Percentiles rank a stretch among this genome's conserved stretches.
Evolutionary conservation across 1,140 invertebrate genomes (phyloP).

Genomic region (Cyphomyrmex costatus): DNA sequence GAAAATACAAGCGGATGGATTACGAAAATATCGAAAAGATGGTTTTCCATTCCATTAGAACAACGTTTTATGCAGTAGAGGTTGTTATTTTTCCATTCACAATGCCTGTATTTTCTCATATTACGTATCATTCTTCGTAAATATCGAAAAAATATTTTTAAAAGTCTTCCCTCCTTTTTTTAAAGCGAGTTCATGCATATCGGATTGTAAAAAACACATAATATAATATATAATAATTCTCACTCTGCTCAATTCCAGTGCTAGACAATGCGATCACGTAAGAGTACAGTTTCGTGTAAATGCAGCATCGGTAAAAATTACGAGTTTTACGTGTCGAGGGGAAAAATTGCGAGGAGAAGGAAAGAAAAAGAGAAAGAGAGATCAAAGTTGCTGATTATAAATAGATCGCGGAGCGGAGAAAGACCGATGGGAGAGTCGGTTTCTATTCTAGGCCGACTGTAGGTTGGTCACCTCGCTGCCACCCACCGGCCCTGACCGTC

Average conservation of each 20-base stretch:
- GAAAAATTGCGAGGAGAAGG: background rate
- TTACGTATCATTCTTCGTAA: background rate
- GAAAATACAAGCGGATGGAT: background rate
- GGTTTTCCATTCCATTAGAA: background rate
- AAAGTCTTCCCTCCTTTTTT: background rate
- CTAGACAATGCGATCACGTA: too few relatives aligned
- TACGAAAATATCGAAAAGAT: conserved; percentile 66
- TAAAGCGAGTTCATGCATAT: background rate
- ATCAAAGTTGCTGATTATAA: conserved; percentile 57
- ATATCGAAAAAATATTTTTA: background rate
- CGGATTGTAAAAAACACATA: background rate
- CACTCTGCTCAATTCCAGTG: background rate
- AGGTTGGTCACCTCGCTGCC: conserved; percentile 50
- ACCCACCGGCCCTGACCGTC: conserved; percentile 73
- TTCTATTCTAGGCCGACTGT: conserved; percentile 64
- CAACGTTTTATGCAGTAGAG: background rate
- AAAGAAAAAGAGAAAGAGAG: background rate
- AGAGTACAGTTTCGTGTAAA: background rate
- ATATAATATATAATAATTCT: background rate
- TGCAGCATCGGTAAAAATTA: background rate
- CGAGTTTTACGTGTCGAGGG: conserved; percentile 18
- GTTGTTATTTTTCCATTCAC: background rate
- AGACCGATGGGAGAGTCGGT: conserved; percentile 65
- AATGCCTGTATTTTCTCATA: background rate
- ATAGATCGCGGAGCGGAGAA: conserved; percentile 72